phyloP scores from a whole-genome alignment of 2,113 vertebrate genomes.

The Sturnus vulgaris region DNA sequence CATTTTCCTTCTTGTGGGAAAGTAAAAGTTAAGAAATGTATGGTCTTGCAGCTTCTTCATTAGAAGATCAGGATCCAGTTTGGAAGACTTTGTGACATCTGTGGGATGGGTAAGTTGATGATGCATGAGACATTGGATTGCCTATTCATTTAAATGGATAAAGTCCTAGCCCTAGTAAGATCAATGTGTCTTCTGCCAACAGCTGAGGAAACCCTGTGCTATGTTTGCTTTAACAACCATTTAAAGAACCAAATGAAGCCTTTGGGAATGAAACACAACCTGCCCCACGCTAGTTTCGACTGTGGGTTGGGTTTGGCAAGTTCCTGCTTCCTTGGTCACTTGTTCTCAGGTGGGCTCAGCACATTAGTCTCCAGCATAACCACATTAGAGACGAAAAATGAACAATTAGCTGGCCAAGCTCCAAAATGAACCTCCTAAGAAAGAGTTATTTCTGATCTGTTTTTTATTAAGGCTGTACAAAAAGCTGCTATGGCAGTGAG shows the following conservation, averaged over 20 bases:
- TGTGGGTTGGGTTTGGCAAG: neutral
- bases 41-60: neutral
- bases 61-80: neutral
- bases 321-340: fast-evolving
- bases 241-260: neutral
- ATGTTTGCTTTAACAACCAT: neutral
- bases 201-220: neutral
- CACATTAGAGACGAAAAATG: neutral
- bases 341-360: neutral
- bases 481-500: fast-evolving
- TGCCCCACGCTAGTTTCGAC: fast-evolving
- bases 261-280: neutral
- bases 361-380: neutral
- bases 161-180: neutral
- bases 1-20: neutral
- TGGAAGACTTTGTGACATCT: neutral
- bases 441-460: neutral
- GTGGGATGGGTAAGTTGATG: neutral
- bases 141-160: neutral
- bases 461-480: neutral
- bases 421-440: neutral
- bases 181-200: neutral
- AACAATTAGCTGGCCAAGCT: neutral
- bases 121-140: neutral
- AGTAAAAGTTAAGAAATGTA: neutral